Percentiles rank a stretch among this genome's conserved stretches.
These are phyloP conservation scores for Eupristina koningsbergeri DNA, from an alignment of 1,140 invertebrate genomes.

Conservation along the genomic window DNA sequence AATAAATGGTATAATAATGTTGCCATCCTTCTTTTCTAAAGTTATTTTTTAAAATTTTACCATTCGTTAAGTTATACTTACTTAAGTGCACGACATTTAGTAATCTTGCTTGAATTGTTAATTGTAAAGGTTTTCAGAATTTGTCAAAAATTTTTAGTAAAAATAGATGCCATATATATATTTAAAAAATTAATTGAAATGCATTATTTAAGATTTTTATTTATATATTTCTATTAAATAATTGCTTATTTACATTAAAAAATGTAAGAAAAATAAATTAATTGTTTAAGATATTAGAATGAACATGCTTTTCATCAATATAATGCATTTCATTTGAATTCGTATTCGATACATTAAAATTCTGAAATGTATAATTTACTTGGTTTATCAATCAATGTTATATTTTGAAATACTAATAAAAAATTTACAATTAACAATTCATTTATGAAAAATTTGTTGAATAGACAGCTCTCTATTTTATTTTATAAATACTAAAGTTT, in stretches of 20 bases:
- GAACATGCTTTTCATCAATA: no score
- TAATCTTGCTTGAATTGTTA: neutral
- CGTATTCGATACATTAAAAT: no score
- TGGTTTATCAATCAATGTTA: no score
- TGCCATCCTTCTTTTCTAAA: neutral
- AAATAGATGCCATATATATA: no score
- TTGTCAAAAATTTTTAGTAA: neutral
- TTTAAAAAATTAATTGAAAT: no score
- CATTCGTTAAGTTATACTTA: neutral
- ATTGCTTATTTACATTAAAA: no score
- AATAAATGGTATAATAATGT: neutral
- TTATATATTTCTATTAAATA: no score
- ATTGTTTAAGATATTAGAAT: no score
- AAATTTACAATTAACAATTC: constrained; percentile 5
- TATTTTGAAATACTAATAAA: neutral
- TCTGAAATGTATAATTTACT: no score
- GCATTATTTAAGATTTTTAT: no score
- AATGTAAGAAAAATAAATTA: no score
- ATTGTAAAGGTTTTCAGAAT: neutral
- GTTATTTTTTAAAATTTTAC: neutral
- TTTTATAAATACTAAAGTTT: neutral
- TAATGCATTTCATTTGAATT: no score
- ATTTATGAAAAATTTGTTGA: neutral
- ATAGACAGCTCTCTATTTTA: constrained; percentile 11
- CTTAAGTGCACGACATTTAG: neutral